Percentiles rank a stretch among this genome's conserved stretches.
These are phyloP conservation scores for Lucifuga dentata DNA, from an alignment of 2,113 vertebrate genomes.

Conservation along the genomic window DNA sequence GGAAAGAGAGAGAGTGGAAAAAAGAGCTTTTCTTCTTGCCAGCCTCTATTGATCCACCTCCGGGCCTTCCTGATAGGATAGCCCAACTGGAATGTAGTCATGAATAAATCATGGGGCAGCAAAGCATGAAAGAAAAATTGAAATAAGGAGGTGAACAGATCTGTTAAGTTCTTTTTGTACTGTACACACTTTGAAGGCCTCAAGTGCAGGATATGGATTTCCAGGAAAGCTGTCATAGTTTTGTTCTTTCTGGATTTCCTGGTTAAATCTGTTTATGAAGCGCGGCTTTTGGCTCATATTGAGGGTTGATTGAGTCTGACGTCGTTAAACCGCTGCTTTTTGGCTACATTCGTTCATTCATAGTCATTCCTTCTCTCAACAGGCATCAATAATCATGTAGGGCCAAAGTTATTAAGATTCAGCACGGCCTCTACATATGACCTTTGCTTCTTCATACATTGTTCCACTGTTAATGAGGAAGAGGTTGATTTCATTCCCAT, in stretches of 20 bases:
- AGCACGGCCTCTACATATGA: constrained; percentile 45
- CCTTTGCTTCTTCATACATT: constrained; percentile 58
- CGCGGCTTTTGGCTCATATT: background rate
- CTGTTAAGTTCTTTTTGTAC: constrained; percentile 20
- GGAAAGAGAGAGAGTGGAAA: constrained; percentile 18
- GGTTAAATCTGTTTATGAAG: constrained; percentile 3
- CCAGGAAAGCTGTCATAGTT: background rate
- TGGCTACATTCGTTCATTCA: background rate
- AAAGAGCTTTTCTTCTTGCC: constrained; percentile 44
- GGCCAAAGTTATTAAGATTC: constrained; percentile 42
- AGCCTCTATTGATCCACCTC: constrained; percentile 61
- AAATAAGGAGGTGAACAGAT: constrained; percentile 57
- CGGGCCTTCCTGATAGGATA: constrained; percentile 45
- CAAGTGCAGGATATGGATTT: background rate
- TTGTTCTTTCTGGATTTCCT: constrained; percentile 16
- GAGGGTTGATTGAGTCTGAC: constrained; percentile 4
- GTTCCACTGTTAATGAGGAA: constrained; percentile 54
- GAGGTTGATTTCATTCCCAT: constrained; percentile 24
- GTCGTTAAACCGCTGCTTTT: background rate
- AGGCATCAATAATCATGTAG: background rate
- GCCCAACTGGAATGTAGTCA: constrained; percentile 37
- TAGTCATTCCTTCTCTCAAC: background rate
- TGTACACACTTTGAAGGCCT: background rate
- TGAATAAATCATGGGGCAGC: constrained; percentile 74
- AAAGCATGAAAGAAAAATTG: constrained; percentile 50